Conservation (phyloP, 2,888 invertebrate genomes). For the Cantharis flavilabris region DNA sequence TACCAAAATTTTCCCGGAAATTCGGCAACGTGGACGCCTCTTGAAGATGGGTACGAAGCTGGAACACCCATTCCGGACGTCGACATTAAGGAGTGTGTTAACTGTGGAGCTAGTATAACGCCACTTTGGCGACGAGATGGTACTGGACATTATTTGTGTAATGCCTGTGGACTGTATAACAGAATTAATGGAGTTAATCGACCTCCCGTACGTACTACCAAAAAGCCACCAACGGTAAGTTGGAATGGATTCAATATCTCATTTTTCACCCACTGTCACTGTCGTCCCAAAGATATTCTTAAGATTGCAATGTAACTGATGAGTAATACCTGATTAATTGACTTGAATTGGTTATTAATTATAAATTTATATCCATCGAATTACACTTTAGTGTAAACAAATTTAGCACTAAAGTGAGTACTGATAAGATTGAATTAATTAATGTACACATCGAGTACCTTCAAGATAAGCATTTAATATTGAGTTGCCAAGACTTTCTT, state of each 20-base stretch:
- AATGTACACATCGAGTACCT: not conserved
- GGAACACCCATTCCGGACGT: constrained; percentile 50
- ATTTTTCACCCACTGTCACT: too few relatives aligned
- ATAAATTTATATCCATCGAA: not conserved
- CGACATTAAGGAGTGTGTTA: constrained; percentile 74
- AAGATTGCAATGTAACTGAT: not conserved
- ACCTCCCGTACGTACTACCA: constrained; percentile 71
- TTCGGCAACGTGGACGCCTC: constrained; percentile 8
- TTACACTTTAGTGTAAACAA: not conserved
- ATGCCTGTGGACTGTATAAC: constrained; percentile 73
- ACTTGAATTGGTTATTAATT: not conserved
- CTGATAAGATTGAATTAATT: not conserved
- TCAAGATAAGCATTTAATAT: not conserved
- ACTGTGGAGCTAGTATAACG: constrained; percentile 69
- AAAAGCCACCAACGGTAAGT: constrained; percentile 66
- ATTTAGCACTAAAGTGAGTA: not conserved
- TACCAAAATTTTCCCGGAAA: constrained; percentile 15
- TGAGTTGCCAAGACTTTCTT: not conserved
- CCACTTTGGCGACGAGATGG: constrained; percentile 87
- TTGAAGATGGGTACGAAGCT: constrained; percentile 40
- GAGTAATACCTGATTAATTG: not conserved
- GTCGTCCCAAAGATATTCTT: not conserved
- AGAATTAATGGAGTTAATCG: constrained; percentile 75
- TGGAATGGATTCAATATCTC: constrained; percentile 27
- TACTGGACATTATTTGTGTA: constrained; percentile 85